These are phyloP conservation scores for Casuarius casuarius DNA, from an alignment of 2,113 vertebrate genomes.

Conservation along the genomic window DNA sequence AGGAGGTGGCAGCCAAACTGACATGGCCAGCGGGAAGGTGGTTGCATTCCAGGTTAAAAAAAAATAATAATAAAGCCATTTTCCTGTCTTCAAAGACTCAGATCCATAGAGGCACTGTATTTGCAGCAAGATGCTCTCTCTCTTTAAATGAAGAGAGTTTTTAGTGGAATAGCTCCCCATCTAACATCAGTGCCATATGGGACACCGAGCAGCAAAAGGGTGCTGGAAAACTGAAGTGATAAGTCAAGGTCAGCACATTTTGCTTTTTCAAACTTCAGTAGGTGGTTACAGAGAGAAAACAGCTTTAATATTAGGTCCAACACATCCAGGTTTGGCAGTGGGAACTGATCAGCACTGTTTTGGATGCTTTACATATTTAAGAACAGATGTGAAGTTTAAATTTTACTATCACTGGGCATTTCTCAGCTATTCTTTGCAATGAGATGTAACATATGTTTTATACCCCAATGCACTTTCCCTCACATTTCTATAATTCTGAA, in stretches of 20 bases:
- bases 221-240: background rate
- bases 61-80: background rate
- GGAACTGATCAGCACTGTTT: background rate
- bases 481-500: background rate
- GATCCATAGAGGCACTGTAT: background rate
- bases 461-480: background rate
- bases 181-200: background rate
- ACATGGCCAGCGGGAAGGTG: background rate
- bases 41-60: background rate
- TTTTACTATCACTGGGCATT: conserved; percentile 5
- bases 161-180: background rate
- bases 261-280: background rate
- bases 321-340: background rate
- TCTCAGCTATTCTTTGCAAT: conserved; percentile 28
- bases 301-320: background rate
- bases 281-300: background rate
- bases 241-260: background rate
- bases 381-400: conserved; percentile 3
- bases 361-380: background rate
- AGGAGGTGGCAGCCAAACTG: rapidly evolving
- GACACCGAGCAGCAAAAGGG: background rate
- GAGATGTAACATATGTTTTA: background rate
- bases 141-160: background rate
- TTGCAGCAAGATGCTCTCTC: background rate
- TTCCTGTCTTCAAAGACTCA: background rate